Evolutionary conservation across 1,140 invertebrate species (phyloP), one percentile per base, ranked within the genome.

Genomic region (Latrodectus geometricus): DNA sequence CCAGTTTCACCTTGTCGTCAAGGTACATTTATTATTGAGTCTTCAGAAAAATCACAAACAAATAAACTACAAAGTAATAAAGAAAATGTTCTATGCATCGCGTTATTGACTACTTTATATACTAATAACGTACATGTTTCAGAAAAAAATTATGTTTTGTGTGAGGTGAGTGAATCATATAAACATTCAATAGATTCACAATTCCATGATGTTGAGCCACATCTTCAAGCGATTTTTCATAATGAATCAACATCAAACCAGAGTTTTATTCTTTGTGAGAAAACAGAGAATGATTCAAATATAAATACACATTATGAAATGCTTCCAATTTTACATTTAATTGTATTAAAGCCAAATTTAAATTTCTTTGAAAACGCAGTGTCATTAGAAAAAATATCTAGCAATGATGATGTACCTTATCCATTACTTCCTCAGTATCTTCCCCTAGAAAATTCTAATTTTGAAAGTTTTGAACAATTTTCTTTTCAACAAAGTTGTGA

Each of bases 21-120:
- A 70, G 83, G 83, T 35, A 86, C 83, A 11, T 86, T 86, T 66
- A 72, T 86, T 70, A 74, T 86, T 52, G 83, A 86, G 21, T 78
- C 83, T 15, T 8, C 50, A n/a, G 82, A 84, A 54, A 73, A 54
- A 68, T 11, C 54, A 0, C 14, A 12, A 52, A 50, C 35, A 54
- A 17, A 76, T 66, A 61, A 84, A 69, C 9, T 61, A 48, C 49
- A 84, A 54, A 23, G 77, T 61, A 70, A 11, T 61, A 66, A 86
- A 23, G 52, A 77, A 77, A 86, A 69, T 72, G 50, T 86, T 20
- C 76, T 15, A 56, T 61, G 48, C 61, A 77, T 74, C 14, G 83
- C 75, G n/a, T 20, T 86, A 12, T 48, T 86, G 52, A 86, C 66
- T 56, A 66, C 83, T 48, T 14, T 86, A 3, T 14, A 61, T 12